Conservation (phyloP, 2,888 invertebrate species). For the Schizaphis graminum region DNA sequence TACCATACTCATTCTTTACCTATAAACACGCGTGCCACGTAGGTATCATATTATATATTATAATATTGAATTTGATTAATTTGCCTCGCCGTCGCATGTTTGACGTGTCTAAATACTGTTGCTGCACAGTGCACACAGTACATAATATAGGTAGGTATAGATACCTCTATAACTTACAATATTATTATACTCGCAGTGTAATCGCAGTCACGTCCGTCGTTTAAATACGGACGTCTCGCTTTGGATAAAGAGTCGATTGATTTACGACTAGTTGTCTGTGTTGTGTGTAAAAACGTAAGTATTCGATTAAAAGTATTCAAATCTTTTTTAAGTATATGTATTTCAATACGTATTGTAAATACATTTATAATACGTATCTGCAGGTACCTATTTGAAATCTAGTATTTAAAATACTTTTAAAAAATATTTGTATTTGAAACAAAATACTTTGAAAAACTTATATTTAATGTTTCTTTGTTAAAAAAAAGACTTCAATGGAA, state of each 20-base stretch:
- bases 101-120: slow-evolving; percentile 23
- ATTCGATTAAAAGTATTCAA: not conserved
- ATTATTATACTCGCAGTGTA: not conserved
- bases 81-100: slow-evolving; percentile 8
- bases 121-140: not conserved
- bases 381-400: not conserved
- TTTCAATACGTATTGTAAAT: not conserved
- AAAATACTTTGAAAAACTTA: not conserved
- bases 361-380: not conserved
- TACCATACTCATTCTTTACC: not conserved
- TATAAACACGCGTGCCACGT: slow-evolving; percentile 7
- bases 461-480: not conserved
- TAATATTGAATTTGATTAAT: slow-evolving; percentile 45
- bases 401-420: not conserved
- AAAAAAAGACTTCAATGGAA: not conserved
- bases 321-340: not conserved
- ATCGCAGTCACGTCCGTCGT: slow-evolving; percentile 5
- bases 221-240: not conserved
- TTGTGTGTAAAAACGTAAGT: not conserved
- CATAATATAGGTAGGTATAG: not conserved
- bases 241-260: not conserved
- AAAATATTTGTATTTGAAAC: not conserved
- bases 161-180: not conserved
- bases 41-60: slow-evolving; percentile 8
- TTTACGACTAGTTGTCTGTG: not conserved